A percentile compares a stretch with the other conserved stretches of the same genome.
Conservation (phyloP, 2,888 invertebrate genomes). For the Ischnura elegans region DNA sequence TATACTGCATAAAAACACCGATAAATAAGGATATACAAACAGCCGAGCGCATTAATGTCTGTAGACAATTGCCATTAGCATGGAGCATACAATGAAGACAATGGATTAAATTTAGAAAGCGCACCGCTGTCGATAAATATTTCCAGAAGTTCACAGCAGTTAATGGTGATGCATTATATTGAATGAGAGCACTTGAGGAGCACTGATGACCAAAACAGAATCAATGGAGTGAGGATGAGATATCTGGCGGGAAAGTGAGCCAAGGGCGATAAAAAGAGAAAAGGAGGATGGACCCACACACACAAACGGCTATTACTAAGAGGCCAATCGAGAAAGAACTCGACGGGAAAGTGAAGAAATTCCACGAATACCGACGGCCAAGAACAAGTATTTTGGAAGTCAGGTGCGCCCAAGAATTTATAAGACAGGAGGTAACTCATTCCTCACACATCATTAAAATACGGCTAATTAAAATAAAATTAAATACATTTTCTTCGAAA, state of each 20-base stretch:
- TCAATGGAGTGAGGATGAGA: not conserved
- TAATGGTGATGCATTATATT: too few relatives aligned
- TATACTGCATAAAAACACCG: too few relatives aligned
- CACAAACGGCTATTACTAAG: not conserved
- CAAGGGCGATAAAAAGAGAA: not conserved
- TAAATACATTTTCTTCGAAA: not conserved
- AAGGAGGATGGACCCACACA: not conserved
- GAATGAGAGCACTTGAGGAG: too few relatives aligned
- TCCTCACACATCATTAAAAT: not conserved
- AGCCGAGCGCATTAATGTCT: too few relatives aligned
- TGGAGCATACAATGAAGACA: too few relatives aligned
- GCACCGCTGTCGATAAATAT: too few relatives aligned
- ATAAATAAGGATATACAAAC: too few relatives aligned
- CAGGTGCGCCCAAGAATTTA: not conserved
- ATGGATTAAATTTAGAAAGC: too few relatives aligned
- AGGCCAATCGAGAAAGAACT: not conserved
- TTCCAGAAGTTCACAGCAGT: too few relatives aligned
- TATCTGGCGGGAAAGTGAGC: not conserved
- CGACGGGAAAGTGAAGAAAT: not conserved
- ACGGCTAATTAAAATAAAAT: not conserved
- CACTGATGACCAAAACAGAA: too few relatives aligned
- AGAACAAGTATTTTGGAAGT: not conserved
- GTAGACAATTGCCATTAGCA: too few relatives aligned
- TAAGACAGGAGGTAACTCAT: not conserved
- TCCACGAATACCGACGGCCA: not conserved